Evolutionary conservation across 2,797 vertebrate genomes (phyloP), one percentile per base, ranked within the genome.

Genomic region (Pseudotriccus pelzelni): DNA sequence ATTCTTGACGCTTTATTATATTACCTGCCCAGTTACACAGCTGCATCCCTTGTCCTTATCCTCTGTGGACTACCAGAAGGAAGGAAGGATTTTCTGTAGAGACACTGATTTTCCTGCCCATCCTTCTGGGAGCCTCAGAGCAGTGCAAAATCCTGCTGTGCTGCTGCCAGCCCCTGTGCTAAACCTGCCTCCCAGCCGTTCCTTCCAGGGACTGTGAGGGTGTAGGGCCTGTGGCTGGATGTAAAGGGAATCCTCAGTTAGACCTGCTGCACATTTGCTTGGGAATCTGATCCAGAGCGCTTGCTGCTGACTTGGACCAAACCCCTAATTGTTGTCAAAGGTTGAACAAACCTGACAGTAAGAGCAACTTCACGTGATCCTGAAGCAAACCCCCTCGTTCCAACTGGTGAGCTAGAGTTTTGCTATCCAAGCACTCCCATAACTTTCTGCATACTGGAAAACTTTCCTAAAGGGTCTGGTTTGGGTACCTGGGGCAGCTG

Each of bases 401-500:
- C 24, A 14, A 11, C 0, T 0, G 14, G 2, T 5, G 11, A n/a
- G 28, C 73, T 49, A 6, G 8, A 12, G 8, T 77, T 82, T 46
- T 72, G 28, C 36, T 53, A 37, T 28, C 70, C 4, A 7, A 75
- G 14, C 43, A 16, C 49, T 53, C 15, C 43, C 39, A 28, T 6
- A 34, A 17, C 44, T 50, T 59, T 62, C 37, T 36, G 0, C 3
- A 5, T 1, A 2, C 14, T 18, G 36, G 58, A 17, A 62, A 78
- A 47, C 27, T 5, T 46, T 47, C 44, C n/a, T 8, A 0, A 39
- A 6, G 6, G 5, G 3, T 41, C 30, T 70, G 1, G 0, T 34
- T 6, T 17, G 32, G 30, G 56, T 20, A 44, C 12, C 43, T n/a
- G 43, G 37, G 55, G 23, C 41, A 55, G 60, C 27, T 64, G 44